Conservation (phyloP, 2,797 vertebrate genomes). For the Leptatherina wallacei region DNA sequence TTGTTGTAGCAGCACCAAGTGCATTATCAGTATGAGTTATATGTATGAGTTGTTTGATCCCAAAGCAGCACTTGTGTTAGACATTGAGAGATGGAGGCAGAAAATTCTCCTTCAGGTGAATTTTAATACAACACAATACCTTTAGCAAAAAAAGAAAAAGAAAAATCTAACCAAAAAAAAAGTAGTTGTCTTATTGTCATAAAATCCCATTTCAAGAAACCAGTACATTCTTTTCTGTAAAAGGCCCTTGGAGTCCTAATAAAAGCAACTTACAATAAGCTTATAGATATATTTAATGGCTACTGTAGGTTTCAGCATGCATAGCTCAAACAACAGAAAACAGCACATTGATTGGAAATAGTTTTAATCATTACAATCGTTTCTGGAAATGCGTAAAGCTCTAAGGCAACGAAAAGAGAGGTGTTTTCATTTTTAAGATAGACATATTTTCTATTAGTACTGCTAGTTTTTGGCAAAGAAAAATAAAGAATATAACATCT, state of each 20-base stretch:
- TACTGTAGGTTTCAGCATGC: not conserved
- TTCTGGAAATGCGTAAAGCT: not conserved
- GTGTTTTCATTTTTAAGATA: not conserved
- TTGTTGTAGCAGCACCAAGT: conserved; percentile 9
- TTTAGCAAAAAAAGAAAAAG: too few species aligned
- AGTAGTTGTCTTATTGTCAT: not conserved
- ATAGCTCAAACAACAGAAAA: not conserved
- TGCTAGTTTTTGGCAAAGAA: too few species aligned
- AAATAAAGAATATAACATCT: too few species aligned
- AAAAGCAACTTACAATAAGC: not conserved
- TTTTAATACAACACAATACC: not conserved
- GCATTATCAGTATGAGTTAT: too few species aligned
- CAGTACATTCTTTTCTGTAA: not conserved
- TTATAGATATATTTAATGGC: not conserved
- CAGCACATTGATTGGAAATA: not conserved
- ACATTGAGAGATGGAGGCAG: not conserved
- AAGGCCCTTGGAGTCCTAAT: too few species aligned
- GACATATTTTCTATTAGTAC: too few species aligned
- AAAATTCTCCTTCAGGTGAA: too few species aligned
- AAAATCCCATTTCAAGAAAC: not conserved
- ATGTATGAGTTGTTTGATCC: too few species aligned
- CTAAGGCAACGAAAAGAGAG: not conserved
- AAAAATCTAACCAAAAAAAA: not conserved
- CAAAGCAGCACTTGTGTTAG: not conserved
- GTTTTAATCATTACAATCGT: not conserved